Conservation (phyloP, 2,888 invertebrate genomes). For the Heliconius cydno region DNA sequence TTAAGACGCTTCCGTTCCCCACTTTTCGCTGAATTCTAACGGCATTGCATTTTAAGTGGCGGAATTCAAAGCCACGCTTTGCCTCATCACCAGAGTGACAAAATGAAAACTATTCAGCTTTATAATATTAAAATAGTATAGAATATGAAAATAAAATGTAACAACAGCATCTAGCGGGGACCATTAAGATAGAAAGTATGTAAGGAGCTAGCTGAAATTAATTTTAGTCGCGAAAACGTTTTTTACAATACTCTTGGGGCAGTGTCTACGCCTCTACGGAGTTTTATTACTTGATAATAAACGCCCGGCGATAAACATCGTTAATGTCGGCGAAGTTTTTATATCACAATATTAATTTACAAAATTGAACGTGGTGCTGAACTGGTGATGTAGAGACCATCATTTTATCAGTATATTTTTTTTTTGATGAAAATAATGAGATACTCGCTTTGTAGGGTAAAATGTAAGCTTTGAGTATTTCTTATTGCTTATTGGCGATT, state of each 20-base stretch:
- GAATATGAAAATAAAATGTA: constrained; percentile 11
- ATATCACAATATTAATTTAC: constrained; percentile 49
- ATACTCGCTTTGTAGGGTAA: background rate
- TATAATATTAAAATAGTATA: background rate
- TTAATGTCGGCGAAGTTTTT: constrained; percentile 50
- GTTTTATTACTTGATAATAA: constrained; percentile 56
- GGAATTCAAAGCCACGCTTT: too few species aligned
- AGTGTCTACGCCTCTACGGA: constrained; percentile 46
- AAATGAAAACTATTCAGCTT: background rate
- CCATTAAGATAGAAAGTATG: constrained; percentile 34
- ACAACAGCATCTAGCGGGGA: constrained; percentile 16
- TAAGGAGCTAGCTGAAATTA: constrained; percentile 49
- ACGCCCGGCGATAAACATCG: constrained; percentile 51
- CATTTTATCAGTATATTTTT: background rate
- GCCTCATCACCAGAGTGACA: too few species aligned
- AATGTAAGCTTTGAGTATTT: background rate
- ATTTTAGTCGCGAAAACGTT: constrained; percentile 52
- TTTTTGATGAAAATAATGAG: constrained; percentile 5
- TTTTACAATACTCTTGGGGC: constrained; percentile 53
- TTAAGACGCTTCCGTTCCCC: too few species aligned
- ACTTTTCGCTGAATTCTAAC: too few species aligned
- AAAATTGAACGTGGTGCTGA: constrained; percentile 37
- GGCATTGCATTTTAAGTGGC: too few species aligned
- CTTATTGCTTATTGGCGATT: constrained; percentile 4
- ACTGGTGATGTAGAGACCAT: constrained; percentile 19